Percentiles rank a stretch among this genome's conserved stretches.
Evolutionary conservation across 2,113 vertebrate species (phyloP).

Genomic region (Vireo altiloquus): DNA sequence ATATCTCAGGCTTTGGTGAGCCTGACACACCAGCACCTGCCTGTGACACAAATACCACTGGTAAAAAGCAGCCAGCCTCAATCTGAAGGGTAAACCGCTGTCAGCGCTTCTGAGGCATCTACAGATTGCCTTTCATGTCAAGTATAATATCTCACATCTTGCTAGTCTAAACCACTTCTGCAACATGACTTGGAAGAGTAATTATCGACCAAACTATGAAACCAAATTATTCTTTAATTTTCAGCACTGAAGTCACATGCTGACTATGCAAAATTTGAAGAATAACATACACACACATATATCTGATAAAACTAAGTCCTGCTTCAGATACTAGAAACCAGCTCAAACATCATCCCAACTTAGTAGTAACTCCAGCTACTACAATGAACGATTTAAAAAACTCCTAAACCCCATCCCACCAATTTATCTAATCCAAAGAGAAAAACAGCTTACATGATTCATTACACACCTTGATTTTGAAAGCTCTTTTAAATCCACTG

Average conservation of each 20-base stretch:
- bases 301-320: neutral
- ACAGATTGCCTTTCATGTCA: neutral
- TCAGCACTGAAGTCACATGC: neutral
- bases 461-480: constrained; percentile 92
- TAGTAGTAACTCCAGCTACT: neutral
- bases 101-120: neutral
- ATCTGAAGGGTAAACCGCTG: neutral
- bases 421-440: neutral
- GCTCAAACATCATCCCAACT: neutral
- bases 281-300: neutral
- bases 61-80: neutral
- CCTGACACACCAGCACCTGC: neutral
- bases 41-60: neutral
- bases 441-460: neutral
- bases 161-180: neutral
- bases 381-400: neutral
- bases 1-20: neutral
- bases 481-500: constrained; percentile 97
- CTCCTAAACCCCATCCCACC: accelerated
- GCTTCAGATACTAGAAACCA: neutral
- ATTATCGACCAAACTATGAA: neutral
- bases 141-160: neutral
- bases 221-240: neutral
- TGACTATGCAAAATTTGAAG: neutral
- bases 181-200: neutral